Conservation (phyloP, 2,113 vertebrate species). For the Tetraodon nigroviridis region DNA sequence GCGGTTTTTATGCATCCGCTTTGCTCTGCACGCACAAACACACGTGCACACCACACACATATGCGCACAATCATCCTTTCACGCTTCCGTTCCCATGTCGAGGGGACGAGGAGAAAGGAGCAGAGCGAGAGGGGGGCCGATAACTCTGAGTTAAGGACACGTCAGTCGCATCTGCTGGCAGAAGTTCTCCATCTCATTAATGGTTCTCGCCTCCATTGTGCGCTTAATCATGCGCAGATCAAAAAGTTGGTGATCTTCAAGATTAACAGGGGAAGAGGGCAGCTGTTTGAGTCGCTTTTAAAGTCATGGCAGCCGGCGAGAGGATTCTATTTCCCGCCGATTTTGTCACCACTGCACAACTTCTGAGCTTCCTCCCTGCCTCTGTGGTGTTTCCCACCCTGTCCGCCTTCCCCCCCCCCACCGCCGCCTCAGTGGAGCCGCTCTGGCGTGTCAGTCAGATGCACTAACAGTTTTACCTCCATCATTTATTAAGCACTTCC, state of each 20-base stretch:
- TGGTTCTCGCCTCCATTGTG: constrained; percentile 55
- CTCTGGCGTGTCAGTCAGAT: constrained; percentile 36
- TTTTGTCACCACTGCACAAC: constrained; percentile 14
- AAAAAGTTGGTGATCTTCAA: constrained; percentile 48
- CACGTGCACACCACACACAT: constrained; percentile 9
- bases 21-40: neutral
- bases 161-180: constrained; percentile 59
- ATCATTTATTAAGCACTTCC: constrained; percentile 74
- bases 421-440: constrained; percentile 11
- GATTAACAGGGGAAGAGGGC: constrained; percentile 42
- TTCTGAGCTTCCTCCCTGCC: constrained; percentile 7
- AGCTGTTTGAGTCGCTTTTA: constrained; percentile 23
- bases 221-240: constrained; percentile 57
- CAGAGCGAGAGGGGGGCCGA: constrained; percentile 37
- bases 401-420: neutral
- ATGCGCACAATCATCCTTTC: constrained; percentile 18
- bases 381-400: constrained; percentile 19
- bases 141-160: constrained; percentile 58
- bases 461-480: constrained; percentile 70
- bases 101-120: constrained; percentile 41
- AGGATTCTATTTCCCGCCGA: constrained; percentile 11
- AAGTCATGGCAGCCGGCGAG: constrained; percentile 18
- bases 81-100: constrained; percentile 82
- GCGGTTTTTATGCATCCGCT: constrained; percentile 88
- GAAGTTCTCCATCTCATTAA: constrained; percentile 63